These are phyloP conservation scores for Phylloscopus whistleri DNA, from an alignment of 2,113 vertebrate genomes.

Conservation along the genomic window DNA sequence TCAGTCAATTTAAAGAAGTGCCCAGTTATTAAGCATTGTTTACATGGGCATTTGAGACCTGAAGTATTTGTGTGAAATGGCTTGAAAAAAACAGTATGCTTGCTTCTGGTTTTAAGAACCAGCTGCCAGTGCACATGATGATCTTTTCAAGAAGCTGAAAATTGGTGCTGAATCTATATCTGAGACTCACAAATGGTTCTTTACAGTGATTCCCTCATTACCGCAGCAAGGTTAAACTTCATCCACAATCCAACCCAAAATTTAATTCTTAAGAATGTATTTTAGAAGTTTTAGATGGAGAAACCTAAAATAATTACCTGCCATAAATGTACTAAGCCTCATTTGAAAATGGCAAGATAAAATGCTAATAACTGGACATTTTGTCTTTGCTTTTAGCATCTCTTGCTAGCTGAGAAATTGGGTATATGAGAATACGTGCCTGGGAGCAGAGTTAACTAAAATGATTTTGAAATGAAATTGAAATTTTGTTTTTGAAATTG, in stretches of 20 bases:
- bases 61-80: neutral
- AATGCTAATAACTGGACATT: neutral
- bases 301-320: neutral
- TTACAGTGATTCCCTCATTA: neutral
- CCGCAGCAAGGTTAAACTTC: neutral
- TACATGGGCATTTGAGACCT: neutral
- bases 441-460: neutral
- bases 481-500: neutral
- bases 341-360: neutral
- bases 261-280: neutral
- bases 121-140: neutral
- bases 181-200: neutral
- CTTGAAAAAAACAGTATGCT: neutral
- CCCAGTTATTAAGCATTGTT: slow-evolving; percentile 45
- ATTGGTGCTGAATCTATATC: neutral
- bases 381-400: neutral
- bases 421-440: neutral
- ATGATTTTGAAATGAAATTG: neutral
- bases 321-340: neutral
- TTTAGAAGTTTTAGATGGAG: neutral
- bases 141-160: neutral
- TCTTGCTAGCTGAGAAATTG: neutral
- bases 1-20: slow-evolving; percentile 60
- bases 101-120: neutral
- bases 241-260: neutral